Conservation (phyloP, 2,797 vertebrate species). For the Varecia variegata region DNA sequence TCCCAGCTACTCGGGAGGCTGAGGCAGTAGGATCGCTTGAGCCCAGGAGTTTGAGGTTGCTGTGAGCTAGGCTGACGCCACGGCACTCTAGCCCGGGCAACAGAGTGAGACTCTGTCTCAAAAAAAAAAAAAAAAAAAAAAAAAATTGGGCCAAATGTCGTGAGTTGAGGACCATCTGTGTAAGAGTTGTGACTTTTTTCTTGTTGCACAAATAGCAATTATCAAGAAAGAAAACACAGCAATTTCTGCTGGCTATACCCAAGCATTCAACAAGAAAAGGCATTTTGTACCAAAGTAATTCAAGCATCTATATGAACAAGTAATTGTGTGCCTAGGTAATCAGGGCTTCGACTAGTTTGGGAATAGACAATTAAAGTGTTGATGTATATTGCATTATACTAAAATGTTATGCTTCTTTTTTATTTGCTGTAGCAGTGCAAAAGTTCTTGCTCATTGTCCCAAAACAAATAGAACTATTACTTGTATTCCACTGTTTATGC, state of each 20-base stretch:
- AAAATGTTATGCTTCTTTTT: background rate
- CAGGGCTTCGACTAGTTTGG: background rate
- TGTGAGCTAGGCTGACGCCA: no score
- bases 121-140: no score
- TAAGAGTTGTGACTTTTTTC: background rate
- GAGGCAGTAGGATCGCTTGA: no score
- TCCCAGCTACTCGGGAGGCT: no score
- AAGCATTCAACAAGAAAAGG: background rate
- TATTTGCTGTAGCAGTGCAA: background rate
- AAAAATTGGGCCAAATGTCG: background rate
- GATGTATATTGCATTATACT: background rate
- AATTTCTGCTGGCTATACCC: background rate
- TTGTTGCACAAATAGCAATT: background rate
- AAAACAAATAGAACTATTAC: background rate
- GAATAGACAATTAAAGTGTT: background rate
- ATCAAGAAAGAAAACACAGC: background rate
- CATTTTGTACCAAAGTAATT: background rate
- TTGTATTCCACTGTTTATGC: background rate
- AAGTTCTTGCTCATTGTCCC: background rate
- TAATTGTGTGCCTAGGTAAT: background rate
- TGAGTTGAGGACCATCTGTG: background rate
- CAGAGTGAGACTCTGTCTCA: no score
- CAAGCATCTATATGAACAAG: background rate
- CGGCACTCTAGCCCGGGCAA: no score
- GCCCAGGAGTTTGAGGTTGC: no score